Conservation (phyloP, 2,888 invertebrate genomes). For the Acanthococcus lagerstroemiae region DNA sequence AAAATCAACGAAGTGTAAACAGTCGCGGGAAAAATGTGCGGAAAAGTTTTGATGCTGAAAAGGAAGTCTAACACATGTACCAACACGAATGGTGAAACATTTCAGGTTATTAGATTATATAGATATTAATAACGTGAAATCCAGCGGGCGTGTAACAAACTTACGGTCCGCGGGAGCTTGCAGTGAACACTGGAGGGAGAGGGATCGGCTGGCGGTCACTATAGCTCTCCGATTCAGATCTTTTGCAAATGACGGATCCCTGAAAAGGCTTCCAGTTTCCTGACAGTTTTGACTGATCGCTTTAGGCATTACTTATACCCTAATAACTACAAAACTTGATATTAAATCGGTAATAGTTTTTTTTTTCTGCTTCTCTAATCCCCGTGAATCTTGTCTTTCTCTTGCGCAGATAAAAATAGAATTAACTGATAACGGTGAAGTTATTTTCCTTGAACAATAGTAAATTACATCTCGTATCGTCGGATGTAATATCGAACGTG, state of each 20-base stretch:
- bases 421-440: neutral
- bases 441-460: neutral
- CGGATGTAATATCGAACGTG: neutral
- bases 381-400: neutral
- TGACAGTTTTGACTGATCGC: slow-evolving; percentile 27
- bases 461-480: neutral
- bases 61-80: no score
- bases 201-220: slow-evolving; percentile 15
- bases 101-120: slow-evolving; percentile 20
- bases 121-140: slow-evolving; percentile 20
- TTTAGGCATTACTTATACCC: slow-evolving; percentile 17
- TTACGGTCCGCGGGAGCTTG: no score
- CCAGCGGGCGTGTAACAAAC: slow-evolving; percentile 21
- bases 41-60: no score
- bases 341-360: neutral
- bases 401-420: neutral
- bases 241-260: slow-evolving; percentile 25
- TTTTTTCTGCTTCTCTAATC: neutral
- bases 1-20: no score
- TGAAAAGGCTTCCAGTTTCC: slow-evolving; percentile 13
- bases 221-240: slow-evolving; percentile 20
- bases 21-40: no score
- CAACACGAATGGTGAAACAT: no score
- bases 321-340: slow-evolving; percentile 5
- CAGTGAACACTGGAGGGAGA: slow-evolving; percentile 10